Evolutionary conservation across 2,888 invertebrate genomes (phyloP).

Genomic region (Pristionchus fissidentatus): DNA sequence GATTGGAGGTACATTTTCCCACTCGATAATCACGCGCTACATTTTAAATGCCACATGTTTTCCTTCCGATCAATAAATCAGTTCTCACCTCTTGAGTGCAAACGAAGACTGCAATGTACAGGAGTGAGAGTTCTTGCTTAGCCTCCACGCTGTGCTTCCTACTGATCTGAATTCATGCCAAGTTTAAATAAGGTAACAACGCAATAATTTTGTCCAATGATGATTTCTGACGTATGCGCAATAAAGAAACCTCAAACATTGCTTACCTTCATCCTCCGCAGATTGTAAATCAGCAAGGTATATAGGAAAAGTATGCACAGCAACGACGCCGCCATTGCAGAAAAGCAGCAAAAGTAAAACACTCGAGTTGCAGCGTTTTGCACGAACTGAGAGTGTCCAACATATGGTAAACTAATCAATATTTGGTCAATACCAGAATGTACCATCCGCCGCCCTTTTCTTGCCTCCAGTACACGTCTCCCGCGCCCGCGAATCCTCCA

Average conservation of each 20-base stretch:
- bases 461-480: neutral
- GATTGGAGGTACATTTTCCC: no score
- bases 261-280: neutral
- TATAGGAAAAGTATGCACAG: neutral
- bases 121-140: neutral
- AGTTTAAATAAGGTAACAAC: neutral
- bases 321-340: neutral
- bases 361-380: neutral
- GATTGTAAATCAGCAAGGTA: neutral
- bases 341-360: neutral
- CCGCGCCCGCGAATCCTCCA: neutral
- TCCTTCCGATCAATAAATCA: no score
- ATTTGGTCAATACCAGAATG: neutral
- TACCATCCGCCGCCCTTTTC: neutral
- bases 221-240: accelerated
- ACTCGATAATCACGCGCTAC: no score
- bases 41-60: no score
- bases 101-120: neutral
- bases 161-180: neutral
- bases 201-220: neutral
- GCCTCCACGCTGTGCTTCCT: neutral
- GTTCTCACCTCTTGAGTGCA: neutral
- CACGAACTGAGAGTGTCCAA: neutral
- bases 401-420: neutral
- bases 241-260: no score